Evolutionary conservation across 2,113 vertebrate genomes (phyloP).

Genomic region (zebrafish (Danio rerio)): DNA sequence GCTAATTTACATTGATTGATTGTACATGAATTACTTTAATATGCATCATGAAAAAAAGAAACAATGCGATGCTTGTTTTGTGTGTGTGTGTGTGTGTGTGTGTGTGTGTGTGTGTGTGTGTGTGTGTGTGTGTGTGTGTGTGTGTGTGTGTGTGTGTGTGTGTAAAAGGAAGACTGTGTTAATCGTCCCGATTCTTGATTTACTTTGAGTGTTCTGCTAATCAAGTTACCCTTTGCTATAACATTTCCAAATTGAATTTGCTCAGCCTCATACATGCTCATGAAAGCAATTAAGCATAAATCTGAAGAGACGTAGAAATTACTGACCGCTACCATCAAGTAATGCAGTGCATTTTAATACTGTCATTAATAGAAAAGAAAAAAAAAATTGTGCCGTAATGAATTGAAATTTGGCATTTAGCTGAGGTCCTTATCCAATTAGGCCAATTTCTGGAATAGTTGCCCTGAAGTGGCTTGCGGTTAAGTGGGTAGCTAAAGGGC

Average conservation of each 20-base stretch:
- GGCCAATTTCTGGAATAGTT: slow-evolving; percentile 37
- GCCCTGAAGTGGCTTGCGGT: slow-evolving; percentile 25
- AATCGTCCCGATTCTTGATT: slow-evolving; percentile 27
- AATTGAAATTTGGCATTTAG: slow-evolving; percentile 47
- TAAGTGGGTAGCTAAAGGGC: slow-evolving; percentile 46
- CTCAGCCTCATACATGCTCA: neutral
- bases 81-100: neutral
- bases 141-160: neutral
- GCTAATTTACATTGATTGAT: no score
- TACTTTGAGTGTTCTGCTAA: slow-evolving; percentile 41
- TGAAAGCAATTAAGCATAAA: slow-evolving; percentile 38
- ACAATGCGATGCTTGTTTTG: no score
- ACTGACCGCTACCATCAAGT: slow-evolving; percentile 25
- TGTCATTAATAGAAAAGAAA: slow-evolving; percentile 15
- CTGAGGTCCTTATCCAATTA: slow-evolving; percentile 46
- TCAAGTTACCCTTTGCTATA: slow-evolving; percentile 41
- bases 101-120: neutral
- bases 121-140: neutral
- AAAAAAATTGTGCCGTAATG: slow-evolving; percentile 30
- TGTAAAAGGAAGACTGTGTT: slow-evolving; percentile 23
- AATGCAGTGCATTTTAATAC: slow-evolving; percentile 30
- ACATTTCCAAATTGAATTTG: slow-evolving; percentile 32
- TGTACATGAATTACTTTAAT: no score
- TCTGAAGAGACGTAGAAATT: slow-evolving; percentile 40
- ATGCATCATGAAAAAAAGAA: no score